These are phyloP conservation scores for Dynastes hyllus DNA, from an alignment of 2,888 invertebrate genomes.

Conservation along the genomic window DNA sequence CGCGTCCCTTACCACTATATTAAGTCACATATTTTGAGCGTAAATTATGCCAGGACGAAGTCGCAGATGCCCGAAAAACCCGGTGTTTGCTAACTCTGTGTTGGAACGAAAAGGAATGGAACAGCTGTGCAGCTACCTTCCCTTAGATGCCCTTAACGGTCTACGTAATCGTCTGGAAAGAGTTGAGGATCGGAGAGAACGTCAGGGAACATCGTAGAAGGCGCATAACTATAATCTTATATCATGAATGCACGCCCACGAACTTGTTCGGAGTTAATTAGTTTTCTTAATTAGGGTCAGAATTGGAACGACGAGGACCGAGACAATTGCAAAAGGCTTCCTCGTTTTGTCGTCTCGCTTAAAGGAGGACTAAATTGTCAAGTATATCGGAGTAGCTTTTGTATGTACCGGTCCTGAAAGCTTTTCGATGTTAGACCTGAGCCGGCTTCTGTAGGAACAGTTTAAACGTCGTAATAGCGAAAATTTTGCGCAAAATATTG, in stretches of 20 bases:
- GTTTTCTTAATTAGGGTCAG: slow-evolving; percentile 36
- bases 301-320: slow-evolving; percentile 8
- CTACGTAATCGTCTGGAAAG: slow-evolving; percentile 9
- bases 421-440: slow-evolving; percentile 11
- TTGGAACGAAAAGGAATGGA: no score
- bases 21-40: slow-evolving; percentile 20
- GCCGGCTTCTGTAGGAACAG: background rate
- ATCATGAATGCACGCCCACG: slow-evolving; percentile 31
- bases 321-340: background rate
- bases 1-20: background rate
- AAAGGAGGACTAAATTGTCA: background rate
- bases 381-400: background rate
- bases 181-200: background rate
- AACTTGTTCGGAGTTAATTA: slow-evolving; percentile 32
- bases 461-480: background rate
- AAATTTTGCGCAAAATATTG: slow-evolving; percentile 1
- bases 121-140: slow-evolving; percentile 10
- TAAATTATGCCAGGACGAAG: slow-evolving; percentile 8
- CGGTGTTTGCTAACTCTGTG: no score
- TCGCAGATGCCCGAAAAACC: slow-evolving; percentile 12
- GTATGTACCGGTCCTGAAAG: background rate
- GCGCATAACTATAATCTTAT: slow-evolving; percentile 30
- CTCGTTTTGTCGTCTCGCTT: slow-evolving; percentile 6
- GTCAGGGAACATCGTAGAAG: background rate
- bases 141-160: background rate